phyloP scores from a whole-genome alignment of 2,797 vertebrate species.

The Coreius guichenoti region DNA sequence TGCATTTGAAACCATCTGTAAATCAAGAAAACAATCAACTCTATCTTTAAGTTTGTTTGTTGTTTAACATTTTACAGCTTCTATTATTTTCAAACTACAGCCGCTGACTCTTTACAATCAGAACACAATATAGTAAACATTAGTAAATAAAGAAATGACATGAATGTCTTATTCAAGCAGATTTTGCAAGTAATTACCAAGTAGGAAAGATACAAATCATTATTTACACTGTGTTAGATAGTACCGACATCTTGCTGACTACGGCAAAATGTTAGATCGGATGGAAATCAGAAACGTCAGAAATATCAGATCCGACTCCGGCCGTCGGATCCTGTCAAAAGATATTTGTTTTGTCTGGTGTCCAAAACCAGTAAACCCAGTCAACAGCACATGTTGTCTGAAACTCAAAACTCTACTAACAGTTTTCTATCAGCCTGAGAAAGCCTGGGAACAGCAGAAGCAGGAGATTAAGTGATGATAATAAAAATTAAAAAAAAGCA shows the following conservation, averaged over 20 bases:
- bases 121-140: not conserved
- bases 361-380: no score
- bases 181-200: not conserved
- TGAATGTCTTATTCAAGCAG: not conserved
- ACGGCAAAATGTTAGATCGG: not conserved
- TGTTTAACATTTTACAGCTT: not conserved
- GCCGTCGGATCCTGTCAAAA: no score
- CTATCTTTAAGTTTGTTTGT: no score
- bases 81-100: not conserved
- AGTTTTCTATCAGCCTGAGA: not conserved
- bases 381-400: no score
- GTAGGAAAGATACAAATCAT: not conserved
- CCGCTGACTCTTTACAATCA: not conserved
- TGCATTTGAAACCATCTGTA: not conserved
- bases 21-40: not conserved
- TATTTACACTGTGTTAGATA: not conserved
- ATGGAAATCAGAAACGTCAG: no score
- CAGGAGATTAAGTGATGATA: no score
- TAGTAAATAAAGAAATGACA: not conserved
- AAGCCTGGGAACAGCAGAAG: no score
- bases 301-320: no score
- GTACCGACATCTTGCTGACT: not conserved
- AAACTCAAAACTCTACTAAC: no score
- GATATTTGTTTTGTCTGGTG: no score
- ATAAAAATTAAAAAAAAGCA: no score